Evolutionary conservation across 2,113 vertebrate genomes (phyloP).

Genomic region (Psittacara wagleri): DNA sequence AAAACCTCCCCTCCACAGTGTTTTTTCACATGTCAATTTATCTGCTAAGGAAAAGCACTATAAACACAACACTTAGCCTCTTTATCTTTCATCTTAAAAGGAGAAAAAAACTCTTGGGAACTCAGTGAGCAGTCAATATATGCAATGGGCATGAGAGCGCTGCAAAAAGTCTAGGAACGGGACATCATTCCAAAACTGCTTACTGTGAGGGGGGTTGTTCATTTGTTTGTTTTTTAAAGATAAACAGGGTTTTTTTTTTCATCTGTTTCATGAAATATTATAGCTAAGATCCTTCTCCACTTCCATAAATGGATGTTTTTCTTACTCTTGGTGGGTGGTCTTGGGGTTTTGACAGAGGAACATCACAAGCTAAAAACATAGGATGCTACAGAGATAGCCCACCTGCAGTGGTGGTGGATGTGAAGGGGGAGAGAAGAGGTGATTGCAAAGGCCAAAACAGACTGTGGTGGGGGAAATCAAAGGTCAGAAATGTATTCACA

Average conservation of each 20-base stretch:
- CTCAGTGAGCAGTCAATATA: background rate
- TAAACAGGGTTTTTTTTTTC: background rate
- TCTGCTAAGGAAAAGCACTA: slow-evolving; percentile 1
- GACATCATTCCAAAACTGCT: slow-evolving; percentile 10
- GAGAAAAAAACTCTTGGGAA: slow-evolving; percentile 12
- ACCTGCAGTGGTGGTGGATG: slow-evolving; percentile 55
- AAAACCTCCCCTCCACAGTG: background rate
- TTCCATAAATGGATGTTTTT: slow-evolving; percentile 73
- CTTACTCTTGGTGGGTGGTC: slow-evolving; percentile 71
- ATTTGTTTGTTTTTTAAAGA: slow-evolving; percentile 62
- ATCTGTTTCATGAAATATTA: slow-evolving; percentile 59
- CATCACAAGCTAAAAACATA: slow-evolving; percentile 58
- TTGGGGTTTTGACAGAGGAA: slow-evolving; percentile 50
- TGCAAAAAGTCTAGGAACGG: background rate
- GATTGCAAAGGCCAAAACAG: slow-evolving; percentile 62
- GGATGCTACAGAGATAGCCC: slow-evolving; percentile 67
- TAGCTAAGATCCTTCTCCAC: slow-evolving; percentile 45
- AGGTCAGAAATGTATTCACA: slow-evolving; percentile 59
- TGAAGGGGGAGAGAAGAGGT: slow-evolving; percentile 46
- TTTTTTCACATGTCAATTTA: slow-evolving; percentile 19
- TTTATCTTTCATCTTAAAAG: slow-evolving; percentile 43
- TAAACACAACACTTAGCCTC: background rate
- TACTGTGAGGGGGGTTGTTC: slow-evolving; percentile 19
- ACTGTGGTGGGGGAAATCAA: slow-evolving; percentile 46
- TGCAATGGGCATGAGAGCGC: background rate